Conservation (phyloP, 2,888 invertebrate species). For the Germaria angustata region DNA sequence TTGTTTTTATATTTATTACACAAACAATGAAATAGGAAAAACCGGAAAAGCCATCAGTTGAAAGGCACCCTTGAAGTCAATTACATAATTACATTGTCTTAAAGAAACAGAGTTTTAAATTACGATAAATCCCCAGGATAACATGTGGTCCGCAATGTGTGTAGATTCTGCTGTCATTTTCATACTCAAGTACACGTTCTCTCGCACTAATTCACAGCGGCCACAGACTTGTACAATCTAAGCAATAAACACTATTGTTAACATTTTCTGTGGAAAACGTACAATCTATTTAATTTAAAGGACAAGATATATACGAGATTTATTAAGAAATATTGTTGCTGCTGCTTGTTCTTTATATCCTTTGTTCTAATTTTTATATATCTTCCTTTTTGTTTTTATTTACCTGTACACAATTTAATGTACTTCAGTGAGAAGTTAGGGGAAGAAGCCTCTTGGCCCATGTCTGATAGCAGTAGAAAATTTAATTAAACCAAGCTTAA, state of each 20-base stretch:
- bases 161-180: constrained; percentile 38
- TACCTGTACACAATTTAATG: constrained; percentile 40
- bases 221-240: background rate
- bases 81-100: constrained; percentile 63
- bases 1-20: constrained; percentile 4
- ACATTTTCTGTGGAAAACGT: constrained; percentile 1
- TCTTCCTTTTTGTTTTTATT: constrained; percentile 1
- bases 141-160: constrained; percentile 1
- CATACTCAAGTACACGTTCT: background rate
- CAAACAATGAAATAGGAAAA: constrained; percentile 1
- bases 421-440: background rate
- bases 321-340: constrained; percentile 48
- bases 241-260: constrained; percentile 18
- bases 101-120: constrained; percentile 52
- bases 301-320: constrained; percentile 42
- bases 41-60: constrained; percentile 1
- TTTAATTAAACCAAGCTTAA: too few species aligned
- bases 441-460: background rate
- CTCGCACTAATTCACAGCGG: background rate
- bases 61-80: constrained; percentile 38
- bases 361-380: constrained; percentile 5
- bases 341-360: constrained; percentile 24
- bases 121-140: constrained; percentile 26
- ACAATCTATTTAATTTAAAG: constrained; percentile 31
- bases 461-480: too few species aligned